Evolutionary conservation across 2,888 invertebrate genomes (phyloP), one percentile per base, ranked within the genome.

Genomic region (Phaedon cochleariae): DNA sequence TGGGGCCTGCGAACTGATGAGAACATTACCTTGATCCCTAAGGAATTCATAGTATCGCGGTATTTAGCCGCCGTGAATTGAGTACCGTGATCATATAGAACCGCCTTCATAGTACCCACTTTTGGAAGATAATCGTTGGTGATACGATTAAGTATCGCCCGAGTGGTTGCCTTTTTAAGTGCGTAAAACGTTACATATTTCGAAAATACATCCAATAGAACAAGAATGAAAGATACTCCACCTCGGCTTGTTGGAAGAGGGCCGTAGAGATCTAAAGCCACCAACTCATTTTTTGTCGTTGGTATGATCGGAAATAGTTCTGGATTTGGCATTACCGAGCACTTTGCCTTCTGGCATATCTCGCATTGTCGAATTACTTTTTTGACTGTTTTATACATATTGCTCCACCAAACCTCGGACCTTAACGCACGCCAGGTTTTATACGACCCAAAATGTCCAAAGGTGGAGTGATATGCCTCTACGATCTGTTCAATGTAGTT

Each of bases 81-180:
- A n/a, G n/a, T n/a, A 46, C 46, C 46, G 20, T 46, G 46, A 46
- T 46, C 46, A 46, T 46, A 20, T 17, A 46, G 17, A 46, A 46
- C n/a, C 4, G 17, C 46, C 22, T 49, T n/a, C 22, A 49, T 20
- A 5, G 21, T 18, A 6, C 49, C 49, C 20, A 48, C 12, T 18
- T 18, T 18, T 12, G 21, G 9, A 15, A 18, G 1, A 18, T 1
- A 48, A 18, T 12, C 48, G 12, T 48, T 48, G 10, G 17, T 15
- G 6, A 46, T 46, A 2, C 17, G 17, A 46, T 46, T 2, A 7
- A 26, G 26, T 5, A 26, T 26, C 4, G 26, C 26, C 26, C 26
- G 3, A 3, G 26, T 26, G 26, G 26, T 26, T 5, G 15, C 20
- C 10, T 5, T 15, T 48, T 6, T 15, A 2, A 48, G 48, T 10